Conservation (phyloP, 2,797 vertebrate species). For the Pseudochirops cupreus region DNA sequence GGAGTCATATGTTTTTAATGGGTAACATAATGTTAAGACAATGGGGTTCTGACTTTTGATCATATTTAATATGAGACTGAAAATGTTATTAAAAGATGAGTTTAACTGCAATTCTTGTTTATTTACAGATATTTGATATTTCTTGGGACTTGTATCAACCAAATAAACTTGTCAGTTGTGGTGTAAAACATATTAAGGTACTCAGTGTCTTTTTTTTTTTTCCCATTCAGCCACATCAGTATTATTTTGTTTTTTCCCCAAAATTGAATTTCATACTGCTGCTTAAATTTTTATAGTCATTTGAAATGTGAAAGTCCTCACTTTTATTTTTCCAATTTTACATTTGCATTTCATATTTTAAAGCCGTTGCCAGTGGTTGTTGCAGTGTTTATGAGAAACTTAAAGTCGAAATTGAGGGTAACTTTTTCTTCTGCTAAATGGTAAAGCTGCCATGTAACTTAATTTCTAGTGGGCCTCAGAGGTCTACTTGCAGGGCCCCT, state of each 20-base stretch:
- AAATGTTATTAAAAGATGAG: conserved; percentile 62
- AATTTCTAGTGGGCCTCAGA: neutral
- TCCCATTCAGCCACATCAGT: neutral
- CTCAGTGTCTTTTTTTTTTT: conserved; percentile 57
- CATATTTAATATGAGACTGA: conserved; percentile 56
- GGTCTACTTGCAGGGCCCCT: neutral
- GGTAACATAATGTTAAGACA: conserved; percentile 35
- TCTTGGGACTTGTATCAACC: conserved; percentile 99
- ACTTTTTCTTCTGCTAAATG: conserved; percentile 16
- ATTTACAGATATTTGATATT: conserved; percentile 98
- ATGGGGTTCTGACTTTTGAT: conserved; percentile 23
- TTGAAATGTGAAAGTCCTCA: conserved; percentile 35
- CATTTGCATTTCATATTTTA: conserved; percentile 36
- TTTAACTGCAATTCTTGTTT: conserved; percentile 71
- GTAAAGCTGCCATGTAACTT: conserved; percentile 7
- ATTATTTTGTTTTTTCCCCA: neutral
- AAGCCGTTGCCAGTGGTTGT: conserved; percentile 39
- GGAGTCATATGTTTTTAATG: conserved; percentile 43
- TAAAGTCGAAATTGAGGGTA: conserved; percentile 33
- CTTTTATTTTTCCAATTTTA: conserved; percentile 31
- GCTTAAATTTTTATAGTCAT: conserved; percentile 18
- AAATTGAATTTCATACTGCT: conserved; percentile 9
- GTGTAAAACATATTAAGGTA: conserved; percentile 99
- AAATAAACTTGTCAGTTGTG: conserved; percentile 99
- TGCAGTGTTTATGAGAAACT: conserved; percentile 25